These are phyloP conservation scores for Thaumetopoea pityocampa DNA, from an alignment of 1,140 invertebrate genomes.

Conservation along the genomic window DNA sequence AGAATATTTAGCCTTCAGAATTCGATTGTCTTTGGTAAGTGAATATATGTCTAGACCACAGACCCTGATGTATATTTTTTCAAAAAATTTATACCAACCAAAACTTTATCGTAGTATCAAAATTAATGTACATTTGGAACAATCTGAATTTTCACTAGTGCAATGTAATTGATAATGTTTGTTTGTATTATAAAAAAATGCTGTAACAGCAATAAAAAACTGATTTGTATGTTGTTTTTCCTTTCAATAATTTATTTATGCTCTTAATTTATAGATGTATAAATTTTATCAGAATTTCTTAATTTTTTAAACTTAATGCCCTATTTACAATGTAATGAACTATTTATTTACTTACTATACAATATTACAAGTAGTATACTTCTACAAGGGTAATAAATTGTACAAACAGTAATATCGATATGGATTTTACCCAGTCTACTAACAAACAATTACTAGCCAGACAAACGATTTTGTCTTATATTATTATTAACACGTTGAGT, in stretches of 20 bases:
- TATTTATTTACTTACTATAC: too few species aligned
- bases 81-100: conserved; percentile 29
- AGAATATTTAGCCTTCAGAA: conserved; percentile 61
- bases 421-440: too few species aligned
- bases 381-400: too few species aligned
- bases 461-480: too few species aligned
- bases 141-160: conserved; percentile 65
- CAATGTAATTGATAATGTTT: conserved; percentile 65
- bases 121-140: conserved; percentile 43
- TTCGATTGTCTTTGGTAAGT: conserved; percentile 39
- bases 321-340: too few species aligned
- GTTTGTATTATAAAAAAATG: conserved; percentile 71
- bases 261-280: too few species aligned
- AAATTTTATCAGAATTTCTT: too few species aligned
- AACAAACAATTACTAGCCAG: too few species aligned
- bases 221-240: conserved; percentile 46
- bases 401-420: too few species aligned
- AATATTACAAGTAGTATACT: too few species aligned
- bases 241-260: conserved; percentile 9
- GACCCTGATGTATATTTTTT: conserved; percentile 48
- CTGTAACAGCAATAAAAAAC: conserved; percentile 75
- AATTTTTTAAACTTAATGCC: too few species aligned
- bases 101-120: conserved; percentile 27
- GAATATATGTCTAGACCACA: conserved; percentile 37
- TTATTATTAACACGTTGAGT: too few species aligned